Percentiles rank a stretch among this genome's conserved stretches.
Evolutionary conservation across 2,113 vertebrate genomes (phyloP).

Genomic region (Odocoileus virginianus): DNA sequence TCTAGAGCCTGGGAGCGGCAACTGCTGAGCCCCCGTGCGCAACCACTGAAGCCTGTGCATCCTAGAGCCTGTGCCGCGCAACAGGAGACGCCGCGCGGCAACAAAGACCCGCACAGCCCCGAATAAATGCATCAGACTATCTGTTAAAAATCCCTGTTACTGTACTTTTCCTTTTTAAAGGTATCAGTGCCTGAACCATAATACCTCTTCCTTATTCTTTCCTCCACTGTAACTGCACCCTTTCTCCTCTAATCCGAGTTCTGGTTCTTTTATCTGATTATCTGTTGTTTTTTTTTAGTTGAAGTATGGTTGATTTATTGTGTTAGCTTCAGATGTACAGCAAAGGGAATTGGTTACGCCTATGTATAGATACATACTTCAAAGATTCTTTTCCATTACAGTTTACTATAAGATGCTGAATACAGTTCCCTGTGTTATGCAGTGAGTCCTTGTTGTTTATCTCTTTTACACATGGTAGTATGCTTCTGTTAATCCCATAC

Average conservation of each 20-base stretch:
- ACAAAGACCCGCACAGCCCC: background rate
- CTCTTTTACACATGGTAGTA: background rate
- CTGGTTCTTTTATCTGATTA: constrained; percentile 12
- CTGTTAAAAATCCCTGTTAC: background rate
- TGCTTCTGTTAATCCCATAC: background rate
- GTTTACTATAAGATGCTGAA: background rate
- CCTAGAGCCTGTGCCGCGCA: background rate
- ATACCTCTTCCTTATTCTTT: background rate
- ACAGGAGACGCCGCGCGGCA: background rate
- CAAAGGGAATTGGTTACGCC: background rate
- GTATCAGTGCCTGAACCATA: background rate
- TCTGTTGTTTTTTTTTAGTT: background rate
- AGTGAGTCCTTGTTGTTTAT: background rate
- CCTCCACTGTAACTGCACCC: background rate
- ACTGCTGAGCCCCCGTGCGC: background rate
- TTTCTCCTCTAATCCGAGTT: constrained; percentile 9
- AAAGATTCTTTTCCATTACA: background rate
- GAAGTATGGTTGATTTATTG: background rate
- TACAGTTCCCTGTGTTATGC: background rate
- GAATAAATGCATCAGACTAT: fast-evolving
- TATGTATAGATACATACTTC: background rate
- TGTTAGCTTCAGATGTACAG: background rate
- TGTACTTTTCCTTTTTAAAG: background rate
- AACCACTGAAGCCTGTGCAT: background rate
- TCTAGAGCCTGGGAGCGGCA: background rate